These are phyloP conservation scores for Nematopogon swammerdamellus DNA, from an alignment of 2,888 invertebrate species.

Conservation along the genomic window DNA sequence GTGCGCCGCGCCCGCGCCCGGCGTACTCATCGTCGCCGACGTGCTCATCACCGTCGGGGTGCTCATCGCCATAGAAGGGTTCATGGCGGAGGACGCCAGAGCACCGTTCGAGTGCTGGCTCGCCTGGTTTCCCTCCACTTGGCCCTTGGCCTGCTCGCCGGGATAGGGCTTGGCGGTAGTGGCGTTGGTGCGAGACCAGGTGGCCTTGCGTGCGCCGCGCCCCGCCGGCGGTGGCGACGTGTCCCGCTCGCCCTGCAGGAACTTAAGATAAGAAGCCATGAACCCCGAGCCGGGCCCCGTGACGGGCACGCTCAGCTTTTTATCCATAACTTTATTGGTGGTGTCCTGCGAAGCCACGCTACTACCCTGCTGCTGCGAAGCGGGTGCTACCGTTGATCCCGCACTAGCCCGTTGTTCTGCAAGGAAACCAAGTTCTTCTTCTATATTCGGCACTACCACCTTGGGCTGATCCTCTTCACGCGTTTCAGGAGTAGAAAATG, in stretches of 20 bases:
- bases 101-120: conserved; percentile 44
- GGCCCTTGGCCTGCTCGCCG: conserved; percentile 30
- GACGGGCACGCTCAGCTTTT: conserved; percentile 58
- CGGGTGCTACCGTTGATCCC: conserved; percentile 49
- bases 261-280: conserved; percentile 85
- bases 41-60: conserved; percentile 32
- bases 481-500: conserved; percentile 53
- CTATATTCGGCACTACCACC: conserved; percentile 86
- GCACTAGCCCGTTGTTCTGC: conserved; percentile 58
- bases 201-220: conserved; percentile 63
- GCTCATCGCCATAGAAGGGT: conserved; percentile 34
- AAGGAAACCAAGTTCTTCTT: conserved; percentile 82
- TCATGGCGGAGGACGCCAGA: conserved; percentile 31
- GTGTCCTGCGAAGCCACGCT: conserved; percentile 48
- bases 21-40: conserved; percentile 31
- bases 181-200: conserved; percentile 57
- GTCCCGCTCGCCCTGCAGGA: conserved; percentile 78
- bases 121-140: conserved; percentile 31
- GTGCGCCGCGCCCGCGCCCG: conserved; percentile 44
- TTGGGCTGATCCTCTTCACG: conserved; percentile 72
- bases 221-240: conserved; percentile 74
- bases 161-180: conserved; percentile 24
- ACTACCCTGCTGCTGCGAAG: conserved; percentile 48
- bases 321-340: conserved; percentile 53
- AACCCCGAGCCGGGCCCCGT: conserved; percentile 69